phyloP scores from a whole-genome alignment of 2,113 vertebrate species.

The Syngnathus typhle region DNA sequence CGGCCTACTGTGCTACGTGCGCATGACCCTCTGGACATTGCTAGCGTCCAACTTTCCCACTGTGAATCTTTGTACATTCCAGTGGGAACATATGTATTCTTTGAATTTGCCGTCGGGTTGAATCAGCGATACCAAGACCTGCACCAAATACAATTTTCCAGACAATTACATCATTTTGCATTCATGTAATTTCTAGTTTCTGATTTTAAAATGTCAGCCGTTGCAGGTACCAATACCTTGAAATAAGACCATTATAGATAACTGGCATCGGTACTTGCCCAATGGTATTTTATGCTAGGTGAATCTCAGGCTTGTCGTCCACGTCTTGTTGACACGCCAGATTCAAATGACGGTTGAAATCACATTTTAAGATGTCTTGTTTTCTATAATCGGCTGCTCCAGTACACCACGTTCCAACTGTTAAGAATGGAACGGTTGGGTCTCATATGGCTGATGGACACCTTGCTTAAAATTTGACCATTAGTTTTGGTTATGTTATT shows the following conservation, averaged over 20 bases:
- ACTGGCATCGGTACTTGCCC: no score
- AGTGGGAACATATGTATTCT: conserved; percentile 30
- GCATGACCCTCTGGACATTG: conserved; percentile 43
- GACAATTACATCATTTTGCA: no score
- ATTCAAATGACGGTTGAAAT: not conserved
- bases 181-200: no score
- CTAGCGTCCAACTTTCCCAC: conserved; percentile 14
- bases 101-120: conserved; percentile 30
- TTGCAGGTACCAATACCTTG: no score
- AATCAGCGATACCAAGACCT: no score
- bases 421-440: no score
- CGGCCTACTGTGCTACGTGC: conserved; percentile 49
- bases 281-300: not conserved
- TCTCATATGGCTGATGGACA: no score
- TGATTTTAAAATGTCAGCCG: no score
- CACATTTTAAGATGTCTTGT: not conserved
- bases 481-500: not conserved
- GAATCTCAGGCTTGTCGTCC: not conserved
- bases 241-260: no score
- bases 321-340: not conserved
- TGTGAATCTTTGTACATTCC: conserved; percentile 29
- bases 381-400: not conserved
- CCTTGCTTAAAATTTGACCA: no score
- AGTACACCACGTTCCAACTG: not conserved
- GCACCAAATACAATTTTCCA: no score